Evolutionary conservation across 2,113 vertebrate species (phyloP).

Genomic region (Zosterops japonicus): DNA sequence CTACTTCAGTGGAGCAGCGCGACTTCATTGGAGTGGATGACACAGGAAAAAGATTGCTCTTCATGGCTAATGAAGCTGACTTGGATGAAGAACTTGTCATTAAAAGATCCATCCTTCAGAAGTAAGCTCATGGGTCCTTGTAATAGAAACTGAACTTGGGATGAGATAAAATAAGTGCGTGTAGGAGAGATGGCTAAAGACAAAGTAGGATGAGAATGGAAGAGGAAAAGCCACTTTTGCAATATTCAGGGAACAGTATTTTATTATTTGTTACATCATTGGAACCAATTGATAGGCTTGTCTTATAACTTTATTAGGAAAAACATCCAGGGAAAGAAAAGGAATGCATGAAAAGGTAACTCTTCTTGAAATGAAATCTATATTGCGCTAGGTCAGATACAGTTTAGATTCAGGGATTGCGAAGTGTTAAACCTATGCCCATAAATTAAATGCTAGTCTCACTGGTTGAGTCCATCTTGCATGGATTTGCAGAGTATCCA

Average conservation of each 20-base stretch:
- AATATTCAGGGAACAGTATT: neutral
- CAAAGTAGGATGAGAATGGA: neutral
- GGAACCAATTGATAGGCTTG: neutral
- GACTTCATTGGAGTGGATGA: slow-evolving; percentile 96
- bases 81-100: slow-evolving; percentile 93
- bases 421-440: neutral
- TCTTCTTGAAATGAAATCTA: neutral
- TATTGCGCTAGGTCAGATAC: neutral
- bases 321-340: neutral
- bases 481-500: neutral
- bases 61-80: slow-evolving; percentile 98
- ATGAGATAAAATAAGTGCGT: neutral
- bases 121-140: slow-evolving; percentile 80
- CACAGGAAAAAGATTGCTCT: slow-evolving; percentile 91
- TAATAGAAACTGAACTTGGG: slow-evolving; percentile 9
- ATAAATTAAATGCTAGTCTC: neutral
- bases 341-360: neutral
- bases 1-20: slow-evolving; percentile 89
- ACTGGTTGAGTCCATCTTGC: neutral
- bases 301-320: neutral
- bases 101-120: slow-evolving; percentile 91
- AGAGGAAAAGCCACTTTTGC: neutral
- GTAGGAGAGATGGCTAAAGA: neutral
- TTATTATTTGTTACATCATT: neutral
- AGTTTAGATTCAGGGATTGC: neutral